Percentiles rank a stretch among this genome's conserved stretches.
Conservation (phyloP, 2,797 vertebrate genomes). For the Cryptoblepharus egeriae region DNA sequence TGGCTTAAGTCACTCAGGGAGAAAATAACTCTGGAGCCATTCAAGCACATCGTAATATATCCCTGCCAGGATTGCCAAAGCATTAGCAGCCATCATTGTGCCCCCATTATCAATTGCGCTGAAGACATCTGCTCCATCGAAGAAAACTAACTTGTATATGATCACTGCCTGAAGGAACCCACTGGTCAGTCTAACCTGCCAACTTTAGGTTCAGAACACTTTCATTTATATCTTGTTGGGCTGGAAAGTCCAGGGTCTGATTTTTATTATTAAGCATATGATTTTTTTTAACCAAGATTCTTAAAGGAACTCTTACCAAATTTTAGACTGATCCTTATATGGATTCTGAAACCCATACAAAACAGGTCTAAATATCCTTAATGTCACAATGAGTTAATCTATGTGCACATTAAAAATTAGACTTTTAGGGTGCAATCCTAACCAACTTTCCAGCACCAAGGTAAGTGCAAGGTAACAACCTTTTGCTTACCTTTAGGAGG, state of each 20-base stretch:
- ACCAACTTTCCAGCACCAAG: too few species aligned
- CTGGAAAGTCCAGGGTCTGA: neutral
- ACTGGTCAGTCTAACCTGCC: neutral
- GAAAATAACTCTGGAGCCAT: conserved; percentile 23
- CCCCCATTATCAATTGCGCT: conserved; percentile 2
- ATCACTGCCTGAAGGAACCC: conserved; percentile 7
- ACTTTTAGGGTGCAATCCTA: too few species aligned
- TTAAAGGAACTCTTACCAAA: neutral
- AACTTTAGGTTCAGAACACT: neutral
- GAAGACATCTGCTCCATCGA: neutral
- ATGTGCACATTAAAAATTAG: neutral
- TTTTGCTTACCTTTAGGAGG: too few species aligned
- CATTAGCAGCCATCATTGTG: neutral
- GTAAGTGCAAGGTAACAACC: too few species aligned
- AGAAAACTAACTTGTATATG: conserved; percentile 16
- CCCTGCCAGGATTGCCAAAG: conserved; percentile 6
- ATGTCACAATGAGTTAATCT: neutral
- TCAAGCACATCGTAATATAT: conserved; percentile 12
- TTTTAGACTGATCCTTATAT: neutral
- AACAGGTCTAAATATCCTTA: neutral
- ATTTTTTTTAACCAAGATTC: neutral
- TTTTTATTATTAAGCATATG: neutral
- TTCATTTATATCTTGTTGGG: neutral
- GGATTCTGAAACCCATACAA: neutral
- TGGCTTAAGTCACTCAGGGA: conserved; percentile 15